phyloP scores from a whole-genome alignment of 2,888 invertebrate genomes.

The Augochlorella aurata region DNA sequence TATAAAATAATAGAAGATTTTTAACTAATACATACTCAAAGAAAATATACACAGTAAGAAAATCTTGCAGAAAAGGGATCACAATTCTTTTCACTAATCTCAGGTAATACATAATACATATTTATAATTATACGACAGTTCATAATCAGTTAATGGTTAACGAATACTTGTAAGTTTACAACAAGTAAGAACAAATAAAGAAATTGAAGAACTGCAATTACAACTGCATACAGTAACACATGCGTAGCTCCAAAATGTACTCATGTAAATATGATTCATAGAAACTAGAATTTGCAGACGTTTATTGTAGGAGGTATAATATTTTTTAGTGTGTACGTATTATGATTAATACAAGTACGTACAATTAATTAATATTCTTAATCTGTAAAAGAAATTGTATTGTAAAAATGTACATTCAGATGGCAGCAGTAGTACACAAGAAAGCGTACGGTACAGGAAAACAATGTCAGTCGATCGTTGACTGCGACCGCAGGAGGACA shows the following conservation, averaged over 20 bases:
- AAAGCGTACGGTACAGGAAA: not conserved
- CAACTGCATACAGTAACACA: too few relatives aligned
- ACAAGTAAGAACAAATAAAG: too few relatives aligned
- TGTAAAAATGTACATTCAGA: constrained; percentile 19
- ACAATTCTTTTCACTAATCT: not conserved
- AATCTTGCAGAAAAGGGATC: not conserved
- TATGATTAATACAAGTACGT: too few relatives aligned
- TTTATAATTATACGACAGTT: not conserved
- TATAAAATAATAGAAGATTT: not conserved
- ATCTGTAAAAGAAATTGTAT: not conserved
- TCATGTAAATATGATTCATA: too few relatives aligned
- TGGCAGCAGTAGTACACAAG: constrained; percentile 50
- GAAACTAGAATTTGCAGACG: too few relatives aligned
- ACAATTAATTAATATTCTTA: not conserved
- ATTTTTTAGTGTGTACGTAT: too few relatives aligned
- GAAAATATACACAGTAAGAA: not conserved
- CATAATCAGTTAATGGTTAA: not conserved
- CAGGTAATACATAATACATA: not conserved
- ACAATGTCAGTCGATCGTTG: constrained; percentile 61
- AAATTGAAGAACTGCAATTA: too few relatives aligned
- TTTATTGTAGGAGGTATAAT: too few relatives aligned
- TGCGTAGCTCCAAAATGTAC: too few relatives aligned
- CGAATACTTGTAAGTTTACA: not conserved
- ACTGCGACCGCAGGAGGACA: constrained; percentile 60
- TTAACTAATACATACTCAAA: not conserved